A percentile compares a stretch with the other conserved stretches of the same genome.
Conservation (phyloP, 1,140 invertebrate species). For the Caenorhabditis inopinata region DNA sequence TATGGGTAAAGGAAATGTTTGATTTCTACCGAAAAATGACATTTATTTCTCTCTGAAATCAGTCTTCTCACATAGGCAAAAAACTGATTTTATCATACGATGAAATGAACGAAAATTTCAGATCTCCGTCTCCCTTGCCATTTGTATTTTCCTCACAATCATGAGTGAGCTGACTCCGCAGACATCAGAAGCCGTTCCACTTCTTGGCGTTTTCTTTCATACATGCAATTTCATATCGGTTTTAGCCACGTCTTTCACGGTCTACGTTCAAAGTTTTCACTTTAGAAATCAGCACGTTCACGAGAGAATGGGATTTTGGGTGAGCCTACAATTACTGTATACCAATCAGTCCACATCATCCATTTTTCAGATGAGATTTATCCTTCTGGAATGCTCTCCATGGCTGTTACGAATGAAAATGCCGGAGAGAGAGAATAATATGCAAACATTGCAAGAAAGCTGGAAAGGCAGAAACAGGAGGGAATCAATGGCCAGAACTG, state of each 20-base stretch:
- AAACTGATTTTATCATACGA: background rate
- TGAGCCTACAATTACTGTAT: conserved; percentile 29
- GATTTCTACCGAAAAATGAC: no score
- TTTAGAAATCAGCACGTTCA: conserved; percentile 49
- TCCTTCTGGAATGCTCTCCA: conserved; percentile 54
- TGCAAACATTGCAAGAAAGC: conserved; percentile 47
- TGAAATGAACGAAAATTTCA: no score
- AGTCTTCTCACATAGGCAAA: no score
- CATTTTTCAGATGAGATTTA: conserved; percentile 58
- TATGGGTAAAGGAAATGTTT: no score
- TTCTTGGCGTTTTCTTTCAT: conserved; percentile 75
- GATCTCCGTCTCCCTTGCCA: conserved; percentile 70
- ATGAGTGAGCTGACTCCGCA: conserved; percentile 79
- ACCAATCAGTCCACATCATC: no score
- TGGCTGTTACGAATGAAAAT: conserved; percentile 54
- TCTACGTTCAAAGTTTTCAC: conserved; percentile 59
- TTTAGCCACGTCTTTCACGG: conserved; percentile 54
- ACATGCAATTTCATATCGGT: conserved; percentile 58
- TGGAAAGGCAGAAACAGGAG: conserved; percentile 45
- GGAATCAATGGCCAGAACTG: conserved; percentile 29
- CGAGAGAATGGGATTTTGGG: conserved; percentile 58
- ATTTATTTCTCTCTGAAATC: no score
- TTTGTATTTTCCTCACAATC: conserved; percentile 67
- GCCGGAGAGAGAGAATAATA: conserved; percentile 48
- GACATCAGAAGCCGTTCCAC: conserved; percentile 91